Evolutionary conservation across 2,797 vertebrate species (phyloP), one percentile per base, ranked within the genome.

Genomic region (Acanthurus lineatus): DNA sequence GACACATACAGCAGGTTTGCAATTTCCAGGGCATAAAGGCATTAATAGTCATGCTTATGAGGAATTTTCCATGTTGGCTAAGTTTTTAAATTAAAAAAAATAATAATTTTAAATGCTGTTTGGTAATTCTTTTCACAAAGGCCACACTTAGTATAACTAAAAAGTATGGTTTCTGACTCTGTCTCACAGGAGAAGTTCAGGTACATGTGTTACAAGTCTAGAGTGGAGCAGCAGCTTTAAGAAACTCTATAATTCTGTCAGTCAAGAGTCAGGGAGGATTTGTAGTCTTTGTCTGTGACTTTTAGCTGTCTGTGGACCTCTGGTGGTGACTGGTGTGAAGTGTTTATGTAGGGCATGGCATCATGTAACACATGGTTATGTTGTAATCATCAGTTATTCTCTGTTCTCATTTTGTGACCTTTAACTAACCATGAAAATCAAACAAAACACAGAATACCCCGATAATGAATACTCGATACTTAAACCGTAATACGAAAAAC

Each of bases 281-380:
- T 10, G 9, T 0, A 2, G 10, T 22, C 59, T 28, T 67, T 14
- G 51, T 20, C 2, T 8, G 16, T 80, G 47, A 52, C 20, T 63
- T 67, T 17, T 56, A 19, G 53, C 58, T 44, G 19, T 85, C 16
- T 87, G 61, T 22, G 20, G 86, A 58, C 88, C 84, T 80, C 90
- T 90, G 62, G 48, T 88, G 90, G 91, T 53, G 58, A 8, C 17
- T 59, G 32, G 15, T 62, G 49, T 76, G 69, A 84, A 83, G 69
- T 76, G 59, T 56, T 35, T 28, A 74, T 77, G 28, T 67, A 59
- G 53, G 64, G 38, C 22, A 70, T 53, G 45, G 5, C 0, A 8
- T 63, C 40, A 53, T 51, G 19, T 57, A 68, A 59, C 69, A 20
- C 12, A 14, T 9, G 17, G 17, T 35, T 44, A 6, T 14, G 9